Percentiles rank a stretch among this genome's conserved stretches.
Evolutionary conservation across 1,140 invertebrate species (phyloP).

Genomic region (Drosophila murphyi): DNA sequence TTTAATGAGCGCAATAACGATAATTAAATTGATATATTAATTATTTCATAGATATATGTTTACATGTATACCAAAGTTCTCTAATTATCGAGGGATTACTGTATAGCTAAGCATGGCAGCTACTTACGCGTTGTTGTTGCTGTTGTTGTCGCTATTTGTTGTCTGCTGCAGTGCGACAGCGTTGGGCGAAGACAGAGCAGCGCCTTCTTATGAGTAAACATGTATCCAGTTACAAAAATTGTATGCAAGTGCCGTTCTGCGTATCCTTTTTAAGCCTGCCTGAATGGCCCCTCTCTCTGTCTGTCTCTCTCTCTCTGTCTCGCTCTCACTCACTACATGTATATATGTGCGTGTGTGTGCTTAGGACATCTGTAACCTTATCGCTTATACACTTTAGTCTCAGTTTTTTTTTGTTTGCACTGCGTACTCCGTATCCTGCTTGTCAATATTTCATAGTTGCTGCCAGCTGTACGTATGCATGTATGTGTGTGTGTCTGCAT

Average conservation of each 20-base stretch:
- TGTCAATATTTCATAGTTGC: constrained; percentile 66
- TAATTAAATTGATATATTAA: too few species aligned
- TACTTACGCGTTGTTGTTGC: constrained; percentile 61
- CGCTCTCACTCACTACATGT: neutral
- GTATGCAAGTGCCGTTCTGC: constrained; percentile 53
- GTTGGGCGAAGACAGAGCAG: constrained; percentile 34
- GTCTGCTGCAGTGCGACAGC: constrained; percentile 55
- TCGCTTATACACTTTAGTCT: constrained; percentile 61
- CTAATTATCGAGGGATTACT: neutral
- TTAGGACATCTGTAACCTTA: constrained; percentile 81
- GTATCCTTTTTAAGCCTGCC: constrained; percentile 51
- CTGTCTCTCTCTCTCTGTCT: neutral
- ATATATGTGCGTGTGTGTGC: constrained; percentile 40
- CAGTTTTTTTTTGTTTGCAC: constrained; percentile 57
- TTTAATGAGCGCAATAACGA: too few species aligned
- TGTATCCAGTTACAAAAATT: constrained; percentile 73
- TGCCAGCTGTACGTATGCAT: constrained; percentile 32
- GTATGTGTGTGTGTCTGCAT: constrained; percentile 5
- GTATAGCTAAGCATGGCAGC: constrained; percentile 71
- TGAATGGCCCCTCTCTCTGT: constrained; percentile 11
- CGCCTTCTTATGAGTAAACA: constrained; percentile 69
- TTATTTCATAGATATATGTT: too few species aligned
- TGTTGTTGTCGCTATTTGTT: constrained; percentile 30
- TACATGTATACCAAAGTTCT: neutral
- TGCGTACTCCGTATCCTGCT: constrained; percentile 55